Evolutionary conservation across 2,888 invertebrate genomes (phyloP), one percentile per base, ranked within the genome.

Genomic region (Liopterus haemorrhoidalis): DNA sequence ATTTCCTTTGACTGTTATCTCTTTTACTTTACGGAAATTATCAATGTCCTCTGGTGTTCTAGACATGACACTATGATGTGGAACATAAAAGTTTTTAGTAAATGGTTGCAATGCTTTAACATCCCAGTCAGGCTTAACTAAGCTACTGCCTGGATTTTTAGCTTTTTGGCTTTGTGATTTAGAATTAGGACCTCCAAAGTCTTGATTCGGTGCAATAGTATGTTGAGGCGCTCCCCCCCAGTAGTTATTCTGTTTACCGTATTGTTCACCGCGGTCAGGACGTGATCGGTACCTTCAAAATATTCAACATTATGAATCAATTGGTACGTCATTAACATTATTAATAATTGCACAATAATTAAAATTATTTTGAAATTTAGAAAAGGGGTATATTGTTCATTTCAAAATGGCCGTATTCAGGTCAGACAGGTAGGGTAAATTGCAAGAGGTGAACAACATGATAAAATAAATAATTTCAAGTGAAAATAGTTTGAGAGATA

Each of bases 21-120:
- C 87, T 59, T 90, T 83, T 5, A 79, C 71, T 27, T 78, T 70
- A 35, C 88, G 78, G 69, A 83, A 90, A 41, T 77, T 73, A 52
- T 82, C 77, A 1, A 94, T 81, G 49, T 91, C 90, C 40, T 82
- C 78, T 47, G 79, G 74, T 32, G 78, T 73, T 48, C 85, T 78
- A 36, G 74, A 74, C 45, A 81, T 70, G 24, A 82, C 79, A 68
- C 83, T 80, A 33, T 78, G 76, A 65, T 88, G 85, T 30, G 92
- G 89, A 53, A 80, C 77, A 65, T 95, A 95, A 62, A 96, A 90
- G 67, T 94, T 85, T 71, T 96, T 96, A 56, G 85, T 76, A 63
- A 96, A 93, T 6, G 85, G 84, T 56, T 83, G 81, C 52, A 96
- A 71, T 41, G 70, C 68, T 30, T 70, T 66, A 54, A 82, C 58